Conservation (phyloP, 2,797 vertebrate genomes). For the Neostethus bicornis region DNA sequence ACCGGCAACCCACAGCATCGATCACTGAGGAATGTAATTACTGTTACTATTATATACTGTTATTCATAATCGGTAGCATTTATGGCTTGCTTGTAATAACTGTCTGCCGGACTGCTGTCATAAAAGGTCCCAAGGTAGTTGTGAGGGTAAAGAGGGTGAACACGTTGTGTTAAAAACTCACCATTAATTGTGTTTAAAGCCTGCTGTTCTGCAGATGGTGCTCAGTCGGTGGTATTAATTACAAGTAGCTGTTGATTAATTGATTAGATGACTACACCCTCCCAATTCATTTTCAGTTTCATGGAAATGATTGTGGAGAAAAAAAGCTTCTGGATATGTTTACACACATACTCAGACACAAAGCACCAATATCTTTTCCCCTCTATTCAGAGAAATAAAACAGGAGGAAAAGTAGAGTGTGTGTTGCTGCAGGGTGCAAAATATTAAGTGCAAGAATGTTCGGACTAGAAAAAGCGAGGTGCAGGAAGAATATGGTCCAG, state of each 20-base stretch:
- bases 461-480: constrained; percentile 8
- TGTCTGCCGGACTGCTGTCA: constrained; percentile 9
- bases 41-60: constrained; percentile 33
- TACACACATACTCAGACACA: constrained; percentile 1
- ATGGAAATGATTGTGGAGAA: constrained; percentile 11
- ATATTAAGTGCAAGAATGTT: constrained; percentile 28
- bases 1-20: constrained; percentile 4
- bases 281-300: constrained; percentile 13
- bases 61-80: constrained; percentile 41
- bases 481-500: constrained; percentile 3
- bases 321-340: constrained; percentile 13
- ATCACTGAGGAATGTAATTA: constrained; percentile 29
- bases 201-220: constrained; percentile 53
- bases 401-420: constrained; percentile 16
- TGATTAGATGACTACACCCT: constrained; percentile 48
- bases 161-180: constrained; percentile 28
- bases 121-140: constrained; percentile 28
- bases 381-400: not conserved
- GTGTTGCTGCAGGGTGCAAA: constrained; percentile 16
- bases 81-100: constrained; percentile 31
- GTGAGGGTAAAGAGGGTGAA: constrained; percentile 31
- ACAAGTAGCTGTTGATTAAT: constrained; percentile 61
- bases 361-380: constrained; percentile 7
- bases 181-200: constrained; percentile 37
- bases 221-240: constrained; percentile 62